Evolutionary conservation across 1,140 invertebrate species (phyloP).

Genomic region (Asobara japonica): DNA sequence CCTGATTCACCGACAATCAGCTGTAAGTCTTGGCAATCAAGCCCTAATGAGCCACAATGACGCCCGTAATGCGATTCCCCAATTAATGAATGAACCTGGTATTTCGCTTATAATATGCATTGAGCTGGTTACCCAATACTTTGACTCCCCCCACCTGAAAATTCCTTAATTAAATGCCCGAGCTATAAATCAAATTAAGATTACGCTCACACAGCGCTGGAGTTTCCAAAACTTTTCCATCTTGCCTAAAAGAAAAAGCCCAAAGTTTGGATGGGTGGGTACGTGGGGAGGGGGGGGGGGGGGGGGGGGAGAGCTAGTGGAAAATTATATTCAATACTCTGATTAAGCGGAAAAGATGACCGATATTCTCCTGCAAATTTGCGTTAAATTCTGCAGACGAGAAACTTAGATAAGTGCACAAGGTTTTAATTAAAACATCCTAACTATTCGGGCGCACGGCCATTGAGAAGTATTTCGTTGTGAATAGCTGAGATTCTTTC

Average conservation of each 20-base stretch:
- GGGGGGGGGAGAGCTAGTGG: too few species aligned
- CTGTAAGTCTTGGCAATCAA: background rate
- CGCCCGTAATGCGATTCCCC: background rate
- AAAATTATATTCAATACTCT: conserved; percentile 9
- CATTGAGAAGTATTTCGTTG: background rate
- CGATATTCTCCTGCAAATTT: background rate
- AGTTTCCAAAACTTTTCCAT: background rate
- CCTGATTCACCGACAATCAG: background rate
- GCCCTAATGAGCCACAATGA: conserved; percentile 16
- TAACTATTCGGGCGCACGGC: background rate
- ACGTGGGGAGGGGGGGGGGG: too few species aligned
- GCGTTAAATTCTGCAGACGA: background rate
- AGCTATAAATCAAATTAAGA: conserved; percentile 4
- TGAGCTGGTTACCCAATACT: background rate
- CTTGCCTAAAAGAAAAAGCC: background rate
- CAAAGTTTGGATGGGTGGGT: too few species aligned
- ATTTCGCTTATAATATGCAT: conserved; percentile 3
- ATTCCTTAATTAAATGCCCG: conserved; percentile 13
- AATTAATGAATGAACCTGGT: conserved; percentile 20
- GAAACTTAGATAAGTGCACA: background rate
- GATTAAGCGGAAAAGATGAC: conserved; percentile 15
- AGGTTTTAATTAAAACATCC: background rate
- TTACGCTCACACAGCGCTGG: background rate
- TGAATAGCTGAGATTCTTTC: background rate
- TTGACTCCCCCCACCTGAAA: background rate